Base-by-base conservation (phyloP, 92 coral and sea anemone species). In the Zoanthus solanderi region DNA sequence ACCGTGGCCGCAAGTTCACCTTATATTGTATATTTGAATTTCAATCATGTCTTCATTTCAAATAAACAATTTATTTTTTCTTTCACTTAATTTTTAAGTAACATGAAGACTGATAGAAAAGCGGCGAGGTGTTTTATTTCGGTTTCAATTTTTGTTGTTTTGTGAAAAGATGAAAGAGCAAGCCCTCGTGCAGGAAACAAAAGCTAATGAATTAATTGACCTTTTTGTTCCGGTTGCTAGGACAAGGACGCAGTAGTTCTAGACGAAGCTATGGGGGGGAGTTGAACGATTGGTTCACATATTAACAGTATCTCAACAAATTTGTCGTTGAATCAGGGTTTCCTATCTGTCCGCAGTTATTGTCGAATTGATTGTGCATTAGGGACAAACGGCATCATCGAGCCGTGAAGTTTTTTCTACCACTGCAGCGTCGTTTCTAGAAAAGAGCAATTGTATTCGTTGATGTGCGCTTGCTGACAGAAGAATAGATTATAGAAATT, bases 111-210 rank as follows among this genome's bases (percentile, higher is more conserved):
- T 7, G 18, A 78, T 30, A 57, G 15, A 13, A 78, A 32, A 14
- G 30, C 60, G 3, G 14, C n/a, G 56, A 6, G 14, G 5, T 73
- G 42, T 75, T 74, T 23, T 23, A 34, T 31, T 69, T 77, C 29
- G 28, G 82, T 52, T 29, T 46, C 46, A 56, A 6, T 32, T 34
- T 45, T 80, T 79, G 42, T 65, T 28, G 42, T 61, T 61, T 60
- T 34, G 74, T 66, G 56, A 80, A 61, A 45, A 42, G n/a, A 63
- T 45, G 69, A 80, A 37, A 42, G 7, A 42, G 74, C 61, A 53
- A 67, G 85, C n/a, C 85, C 85, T 81, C 85, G 85, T 81, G 85
- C 37, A 29, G 61, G 45, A 66, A 60, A 81, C 85, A 81, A 81
- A n/a, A 45, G 74, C 30, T 11, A 74, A 37, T 45, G 63, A 50